Percentiles rank a stretch among this genome's conserved stretches.
Evolutionary conservation across 1,140 invertebrate species (phyloP).

Genomic region (Vanessa atalanta): DNA sequence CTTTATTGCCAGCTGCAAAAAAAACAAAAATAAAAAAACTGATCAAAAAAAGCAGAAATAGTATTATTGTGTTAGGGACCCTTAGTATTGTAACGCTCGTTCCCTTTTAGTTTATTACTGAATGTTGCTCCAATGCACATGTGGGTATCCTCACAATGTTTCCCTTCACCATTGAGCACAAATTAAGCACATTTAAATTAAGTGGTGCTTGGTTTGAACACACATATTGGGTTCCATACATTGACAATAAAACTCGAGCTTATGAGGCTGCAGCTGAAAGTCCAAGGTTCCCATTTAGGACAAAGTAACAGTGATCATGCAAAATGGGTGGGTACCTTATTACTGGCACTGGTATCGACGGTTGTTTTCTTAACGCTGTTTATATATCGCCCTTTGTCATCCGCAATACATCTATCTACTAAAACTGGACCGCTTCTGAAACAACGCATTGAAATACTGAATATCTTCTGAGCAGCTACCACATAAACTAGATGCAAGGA

Average conservation of each 20-base stretch:
- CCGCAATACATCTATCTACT: constrained; percentile 42
- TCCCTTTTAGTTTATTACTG: too few relatives aligned
- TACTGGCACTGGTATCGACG: background rate
- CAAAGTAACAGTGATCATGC: background rate
- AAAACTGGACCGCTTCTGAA: constrained; percentile 29
- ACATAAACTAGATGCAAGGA: background rate
- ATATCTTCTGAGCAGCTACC: background rate
- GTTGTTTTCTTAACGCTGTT: constrained; percentile 20
- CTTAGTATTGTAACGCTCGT: too few relatives aligned
- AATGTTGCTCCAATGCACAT: too few relatives aligned
- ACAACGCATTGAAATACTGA: background rate
- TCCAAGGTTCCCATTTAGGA: too few relatives aligned
- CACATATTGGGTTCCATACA: too few relatives aligned
- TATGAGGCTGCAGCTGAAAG: too few relatives aligned
- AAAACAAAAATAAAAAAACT: background rate
- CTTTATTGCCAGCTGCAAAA: constrained; percentile 32
- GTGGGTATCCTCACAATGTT: too few relatives aligned
- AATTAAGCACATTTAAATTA: background rate
- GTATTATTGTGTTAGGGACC: too few relatives aligned
- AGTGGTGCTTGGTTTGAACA: too few relatives aligned
- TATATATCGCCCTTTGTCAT: constrained; percentile 52
- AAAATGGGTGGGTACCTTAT: background rate
- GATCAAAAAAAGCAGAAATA: too few relatives aligned
- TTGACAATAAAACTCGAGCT: too few relatives aligned
- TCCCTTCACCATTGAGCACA: too few relatives aligned